These are phyloP conservation scores for Proisotoma minuta DNA, from an alignment of 2,888 invertebrate genomes.

Conservation along the genomic window DNA sequence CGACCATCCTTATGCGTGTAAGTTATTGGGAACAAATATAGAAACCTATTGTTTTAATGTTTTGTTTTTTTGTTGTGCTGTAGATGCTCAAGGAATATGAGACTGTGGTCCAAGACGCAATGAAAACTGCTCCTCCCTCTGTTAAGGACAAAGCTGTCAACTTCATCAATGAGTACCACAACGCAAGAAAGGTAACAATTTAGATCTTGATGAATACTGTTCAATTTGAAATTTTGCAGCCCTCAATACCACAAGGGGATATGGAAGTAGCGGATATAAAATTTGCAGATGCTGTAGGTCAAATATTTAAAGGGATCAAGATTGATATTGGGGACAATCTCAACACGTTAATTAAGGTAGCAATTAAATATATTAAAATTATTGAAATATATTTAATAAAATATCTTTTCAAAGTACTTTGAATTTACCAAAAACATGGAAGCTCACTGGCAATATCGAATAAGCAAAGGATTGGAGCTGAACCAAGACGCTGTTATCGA, in stretches of 20 bases:
- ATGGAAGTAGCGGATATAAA: not conserved
- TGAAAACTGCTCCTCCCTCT: not conserved
- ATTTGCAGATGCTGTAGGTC: not conserved
- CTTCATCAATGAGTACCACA: not conserved
- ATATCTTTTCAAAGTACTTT: constrained; percentile 17
- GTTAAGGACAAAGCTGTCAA: not conserved
- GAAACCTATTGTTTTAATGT: not conserved
- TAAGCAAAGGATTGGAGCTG: constrained; percentile 8
- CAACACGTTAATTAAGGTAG: not conserved
- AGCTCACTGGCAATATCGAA: constrained; percentile 17
- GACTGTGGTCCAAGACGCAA: not conserved
- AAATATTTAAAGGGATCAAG: constrained; percentile 3
- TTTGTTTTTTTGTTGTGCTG: not conserved
- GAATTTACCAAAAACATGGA: constrained; percentile 24
- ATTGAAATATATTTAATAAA: not conserved
- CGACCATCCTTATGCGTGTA: not conserved
- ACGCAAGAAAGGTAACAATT: constrained; percentile 4
- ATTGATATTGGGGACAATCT: constrained; percentile 10
- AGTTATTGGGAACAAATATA: not conserved
- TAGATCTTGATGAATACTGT: too few relatives aligned
- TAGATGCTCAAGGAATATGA: not conserved
- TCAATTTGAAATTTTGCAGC: not conserved
- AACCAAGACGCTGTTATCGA: constrained; percentile 11
- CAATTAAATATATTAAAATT: not conserved
- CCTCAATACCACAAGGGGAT: not conserved